Percentiles rank a stretch among this genome's conserved stretches.
Evolutionary conservation across 2,797 vertebrate species (phyloP).

Genomic region (Sparus aurata): DNA sequence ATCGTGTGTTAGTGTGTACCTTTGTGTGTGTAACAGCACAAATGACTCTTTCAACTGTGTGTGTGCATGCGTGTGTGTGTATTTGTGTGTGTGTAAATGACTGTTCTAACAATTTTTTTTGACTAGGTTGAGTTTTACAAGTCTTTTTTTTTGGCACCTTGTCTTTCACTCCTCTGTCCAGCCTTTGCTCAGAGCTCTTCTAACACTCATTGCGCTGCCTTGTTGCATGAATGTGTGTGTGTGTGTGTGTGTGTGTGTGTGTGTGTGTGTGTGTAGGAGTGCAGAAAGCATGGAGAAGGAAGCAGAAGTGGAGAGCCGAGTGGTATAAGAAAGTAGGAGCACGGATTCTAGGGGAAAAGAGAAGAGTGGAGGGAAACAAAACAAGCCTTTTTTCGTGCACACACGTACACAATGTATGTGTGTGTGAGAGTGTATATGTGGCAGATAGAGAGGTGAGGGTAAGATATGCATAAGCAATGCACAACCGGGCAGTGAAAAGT

Average conservation of each 20-base stretch:
- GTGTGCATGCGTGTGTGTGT: constrained; percentile 3
- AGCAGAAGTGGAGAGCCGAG: not conserved
- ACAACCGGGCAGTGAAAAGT: constrained; percentile 47
- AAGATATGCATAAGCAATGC: constrained; percentile 54
- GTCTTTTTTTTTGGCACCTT: constrained; percentile 1
- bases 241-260: constrained; percentile 8
- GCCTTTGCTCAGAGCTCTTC: not conserved
- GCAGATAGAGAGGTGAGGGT: constrained; percentile 38
- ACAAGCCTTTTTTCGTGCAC: not conserved
- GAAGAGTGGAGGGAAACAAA: not conserved
- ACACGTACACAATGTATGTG: not conserved
- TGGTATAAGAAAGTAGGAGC: not conserved
- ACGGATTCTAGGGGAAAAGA: not conserved
- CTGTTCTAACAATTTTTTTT: not conserved
- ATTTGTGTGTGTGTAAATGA: not conserved
- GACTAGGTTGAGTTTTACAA: not conserved
- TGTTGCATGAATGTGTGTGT: constrained; percentile 3
- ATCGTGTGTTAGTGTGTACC: constrained; percentile 5
- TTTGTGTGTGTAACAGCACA: not conserved
- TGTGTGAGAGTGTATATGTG: constrained; percentile 4
- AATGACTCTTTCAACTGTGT: not conserved
- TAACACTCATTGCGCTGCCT: constrained; percentile 2
- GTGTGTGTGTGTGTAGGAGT: not conserved
- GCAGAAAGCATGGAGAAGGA: not conserved
- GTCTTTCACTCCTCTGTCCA: constrained; percentile 5